Evolutionary conservation across 2,797 vertebrate genomes (phyloP).

Genomic region (Hippocampus kuda): DNA sequence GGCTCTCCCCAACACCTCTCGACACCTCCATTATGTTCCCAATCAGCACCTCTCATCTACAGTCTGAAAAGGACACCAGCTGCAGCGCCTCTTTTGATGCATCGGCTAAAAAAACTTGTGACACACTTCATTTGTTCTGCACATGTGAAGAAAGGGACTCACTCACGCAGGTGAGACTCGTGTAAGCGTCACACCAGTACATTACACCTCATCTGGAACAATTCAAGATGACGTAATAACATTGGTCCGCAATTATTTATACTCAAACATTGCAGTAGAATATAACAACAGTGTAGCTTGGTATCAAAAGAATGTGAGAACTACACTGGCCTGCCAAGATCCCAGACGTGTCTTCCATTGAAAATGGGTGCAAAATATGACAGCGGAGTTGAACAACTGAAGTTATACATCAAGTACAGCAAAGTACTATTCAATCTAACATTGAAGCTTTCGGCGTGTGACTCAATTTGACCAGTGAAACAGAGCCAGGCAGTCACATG

Average conservation of each 20-base stretch:
- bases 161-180: slow-evolving; percentile 45
- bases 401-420: no score
- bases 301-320: no score
- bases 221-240: neutral
- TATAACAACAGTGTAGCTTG: no score
- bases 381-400: no score
- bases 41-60: slow-evolving; percentile 29
- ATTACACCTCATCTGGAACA: neutral
- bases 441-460: no score
- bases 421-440: no score
- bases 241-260: neutral
- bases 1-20: slow-evolving; percentile 15
- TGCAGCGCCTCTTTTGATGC: slow-evolving; percentile 25
- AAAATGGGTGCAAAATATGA: no score
- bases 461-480: no score
- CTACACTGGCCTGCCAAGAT: no score
- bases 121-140: no score
- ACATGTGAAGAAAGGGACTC: slow-evolving; percentile 43
- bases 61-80: slow-evolving; percentile 28
- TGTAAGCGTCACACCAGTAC: slow-evolving; percentile 29
- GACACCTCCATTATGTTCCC: slow-evolving; percentile 28
- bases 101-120: slow-evolving; percentile 37
- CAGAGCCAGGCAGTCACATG: no score
- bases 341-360: no score
- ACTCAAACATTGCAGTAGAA: neutral